phyloP scores from a whole-genome alignment of 2,113 vertebrate genomes.

The Ariopsis seemanni region DNA sequence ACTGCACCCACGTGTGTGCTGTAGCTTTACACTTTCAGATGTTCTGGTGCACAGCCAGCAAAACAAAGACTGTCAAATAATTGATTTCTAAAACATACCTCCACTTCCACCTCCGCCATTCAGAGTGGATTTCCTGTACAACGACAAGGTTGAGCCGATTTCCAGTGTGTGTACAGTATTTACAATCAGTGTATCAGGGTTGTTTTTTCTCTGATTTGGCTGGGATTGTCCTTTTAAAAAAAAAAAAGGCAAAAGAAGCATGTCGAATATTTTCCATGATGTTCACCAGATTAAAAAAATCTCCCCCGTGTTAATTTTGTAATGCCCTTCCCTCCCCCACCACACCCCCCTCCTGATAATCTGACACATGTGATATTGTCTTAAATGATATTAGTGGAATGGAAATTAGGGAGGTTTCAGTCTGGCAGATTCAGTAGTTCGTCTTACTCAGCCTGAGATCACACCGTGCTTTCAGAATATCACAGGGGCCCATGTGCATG shows the following conservation, averaged over 20 bases:
- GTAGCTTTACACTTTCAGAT: background rate
- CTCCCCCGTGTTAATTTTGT: background rate
- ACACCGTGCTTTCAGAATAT: conserved; percentile 50
- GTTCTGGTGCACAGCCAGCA: no score
- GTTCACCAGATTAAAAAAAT: background rate
- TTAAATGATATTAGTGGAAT: conserved; percentile 46
- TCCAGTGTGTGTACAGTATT: background rate
- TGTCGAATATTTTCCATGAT: background rate
- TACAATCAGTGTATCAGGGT: background rate
- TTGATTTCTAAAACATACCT: background rate
- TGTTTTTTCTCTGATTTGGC: background rate
- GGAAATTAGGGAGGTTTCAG: conserved; percentile 50
- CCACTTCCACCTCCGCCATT: background rate
- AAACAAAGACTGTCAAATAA: no score
- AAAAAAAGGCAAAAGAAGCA: background rate
- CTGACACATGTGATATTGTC: conserved; percentile 38
- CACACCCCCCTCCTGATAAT: background rate
- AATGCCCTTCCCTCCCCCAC: background rate
- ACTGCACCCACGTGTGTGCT: background rate
- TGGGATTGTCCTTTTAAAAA: background rate
- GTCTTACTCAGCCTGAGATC: conserved; percentile 51
- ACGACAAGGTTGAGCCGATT: background rate
- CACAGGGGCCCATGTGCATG: conserved; percentile 1
- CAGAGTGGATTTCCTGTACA: background rate
- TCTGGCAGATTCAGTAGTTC: conserved; percentile 40